Evolutionary conservation across 2,888 invertebrate genomes (phyloP).

Genomic region (Chironomus tentans): DNA sequence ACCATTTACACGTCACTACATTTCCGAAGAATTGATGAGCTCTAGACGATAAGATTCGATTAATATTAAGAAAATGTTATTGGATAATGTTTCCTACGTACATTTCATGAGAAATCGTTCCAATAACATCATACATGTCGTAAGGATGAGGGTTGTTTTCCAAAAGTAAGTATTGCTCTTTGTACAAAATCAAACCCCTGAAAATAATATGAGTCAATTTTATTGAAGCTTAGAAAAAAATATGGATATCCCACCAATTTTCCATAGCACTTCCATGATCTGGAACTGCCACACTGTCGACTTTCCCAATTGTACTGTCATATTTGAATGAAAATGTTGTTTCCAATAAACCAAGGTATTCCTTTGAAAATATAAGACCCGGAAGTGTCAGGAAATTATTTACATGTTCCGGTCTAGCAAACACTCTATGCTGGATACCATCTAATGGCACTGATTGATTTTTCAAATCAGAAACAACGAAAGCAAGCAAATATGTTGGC

Average conservation of each 20-base stretch:
- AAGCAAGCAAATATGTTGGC: constrained; percentile 1
- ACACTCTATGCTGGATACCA: neutral
- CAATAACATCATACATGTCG: neutral
- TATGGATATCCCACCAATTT: neutral
- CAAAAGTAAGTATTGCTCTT: constrained; percentile 8
- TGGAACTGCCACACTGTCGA: constrained; percentile 2
- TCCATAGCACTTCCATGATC: neutral
- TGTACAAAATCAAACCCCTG: constrained; percentile 19
- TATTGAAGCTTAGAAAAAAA: neutral
- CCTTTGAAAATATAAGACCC: too few relatives aligned
- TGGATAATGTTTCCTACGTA: neutral
- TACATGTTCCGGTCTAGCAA: neutral
- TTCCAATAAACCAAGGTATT: too few relatives aligned
- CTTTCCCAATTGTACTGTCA: neutral
- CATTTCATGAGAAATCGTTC: constrained; percentile 5
- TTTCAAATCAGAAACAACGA: constrained; percentile 3
- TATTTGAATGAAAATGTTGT: too few relatives aligned
- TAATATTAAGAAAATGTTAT: neutral
- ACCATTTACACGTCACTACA: neutral
- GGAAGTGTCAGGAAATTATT: neutral
- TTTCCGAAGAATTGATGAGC: constrained; percentile 19
- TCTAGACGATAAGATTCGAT: neutral
- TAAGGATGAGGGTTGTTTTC: neutral
- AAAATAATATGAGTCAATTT: neutral
- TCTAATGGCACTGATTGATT: too few relatives aligned